Percentiles rank a stretch among this genome's conserved stretches.
Conservation (phyloP, 2,113 vertebrate species). For the Tympanuchus pallidicinctus region DNA sequence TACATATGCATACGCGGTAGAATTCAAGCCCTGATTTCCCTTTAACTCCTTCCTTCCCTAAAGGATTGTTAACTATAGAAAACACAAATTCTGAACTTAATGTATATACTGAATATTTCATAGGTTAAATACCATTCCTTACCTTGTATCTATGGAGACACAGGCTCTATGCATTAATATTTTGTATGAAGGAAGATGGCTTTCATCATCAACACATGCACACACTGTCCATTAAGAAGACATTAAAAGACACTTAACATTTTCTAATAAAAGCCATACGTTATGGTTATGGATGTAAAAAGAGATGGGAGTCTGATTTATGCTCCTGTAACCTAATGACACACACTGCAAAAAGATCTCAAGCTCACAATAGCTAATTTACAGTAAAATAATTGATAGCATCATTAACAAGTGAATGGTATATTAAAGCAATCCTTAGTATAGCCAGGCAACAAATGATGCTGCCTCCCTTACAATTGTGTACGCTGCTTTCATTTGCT, state of each 20-base stretch:
- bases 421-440: background rate
- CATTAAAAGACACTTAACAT: constrained; percentile 54
- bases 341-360: constrained; percentile 32
- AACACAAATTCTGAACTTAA: constrained; percentile 10
- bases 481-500: background rate
- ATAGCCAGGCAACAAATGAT: background rate
- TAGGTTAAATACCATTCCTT: constrained; percentile 43
- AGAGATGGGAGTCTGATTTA: constrained; percentile 28
- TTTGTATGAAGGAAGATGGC: constrained; percentile 44
- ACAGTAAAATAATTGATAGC: constrained; percentile 26
- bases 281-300: constrained; percentile 50
- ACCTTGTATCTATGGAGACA: constrained; percentile 50
- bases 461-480: background rate
- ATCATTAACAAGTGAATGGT: constrained; percentile 2
- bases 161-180: constrained; percentile 48
- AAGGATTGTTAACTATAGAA: background rate
- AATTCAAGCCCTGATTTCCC: background rate
- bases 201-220: constrained; percentile 55
- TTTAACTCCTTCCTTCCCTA: background rate
- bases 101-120: background rate
- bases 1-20: background rate
- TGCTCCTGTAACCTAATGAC: constrained; percentile 12
- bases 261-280: constrained; percentile 51
- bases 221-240: constrained; percentile 55
- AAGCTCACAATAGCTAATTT: constrained; percentile 37